Evolutionary conservation across 2,888 invertebrate species (phyloP).

Genomic region (Eurytoma adleriae): DNA sequence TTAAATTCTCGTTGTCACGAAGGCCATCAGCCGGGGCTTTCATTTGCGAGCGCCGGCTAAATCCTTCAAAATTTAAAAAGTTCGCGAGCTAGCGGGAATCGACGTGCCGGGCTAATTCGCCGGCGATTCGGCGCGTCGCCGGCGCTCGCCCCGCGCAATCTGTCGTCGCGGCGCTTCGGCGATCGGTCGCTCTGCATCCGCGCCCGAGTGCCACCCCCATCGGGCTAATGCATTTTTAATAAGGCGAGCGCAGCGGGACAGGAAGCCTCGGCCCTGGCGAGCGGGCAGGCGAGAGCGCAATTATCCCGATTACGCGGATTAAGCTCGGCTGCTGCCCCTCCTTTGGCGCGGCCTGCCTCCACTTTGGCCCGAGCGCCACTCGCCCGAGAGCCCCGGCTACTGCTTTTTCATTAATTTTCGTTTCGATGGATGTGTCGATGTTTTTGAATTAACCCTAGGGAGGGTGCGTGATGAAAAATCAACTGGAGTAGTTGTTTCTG

Average conservation of each 20-base stretch:
- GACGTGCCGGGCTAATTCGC: background rate
- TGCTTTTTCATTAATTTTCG: background rate
- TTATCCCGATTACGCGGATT: slow-evolving; percentile 54
- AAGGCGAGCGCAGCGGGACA: background rate
- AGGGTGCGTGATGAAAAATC: too few relatives aligned
- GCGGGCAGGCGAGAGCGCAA: slow-evolving; percentile 18
- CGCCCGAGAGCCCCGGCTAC: background rate
- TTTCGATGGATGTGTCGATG: too few relatives aligned
- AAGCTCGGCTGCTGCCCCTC: slow-evolving; percentile 1
- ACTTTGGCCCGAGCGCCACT: slow-evolving; percentile 10
- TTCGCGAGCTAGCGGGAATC: too few relatives aligned
- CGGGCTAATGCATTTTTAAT: slow-evolving; percentile 55
- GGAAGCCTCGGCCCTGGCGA: background rate
- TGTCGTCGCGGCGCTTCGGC: background rate
- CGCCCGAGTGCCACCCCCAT: slow-evolving; percentile 2
- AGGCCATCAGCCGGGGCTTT: too few relatives aligned
- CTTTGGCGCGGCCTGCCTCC: background rate
- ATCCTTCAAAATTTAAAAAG: too few relatives aligned
- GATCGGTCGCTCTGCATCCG: background rate
- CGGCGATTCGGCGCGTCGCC: background rate
- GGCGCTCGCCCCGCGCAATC: background rate
- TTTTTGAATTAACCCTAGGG: too few relatives aligned
- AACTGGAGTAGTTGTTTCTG: too few relatives aligned
- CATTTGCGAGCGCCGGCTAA: too few relatives aligned
- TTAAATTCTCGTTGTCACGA: too few relatives aligned